Base-by-base conservation (phyloP, 2,888 invertebrate genomes). In the Scaptodrosophila latifasciaeformis region DNA sequence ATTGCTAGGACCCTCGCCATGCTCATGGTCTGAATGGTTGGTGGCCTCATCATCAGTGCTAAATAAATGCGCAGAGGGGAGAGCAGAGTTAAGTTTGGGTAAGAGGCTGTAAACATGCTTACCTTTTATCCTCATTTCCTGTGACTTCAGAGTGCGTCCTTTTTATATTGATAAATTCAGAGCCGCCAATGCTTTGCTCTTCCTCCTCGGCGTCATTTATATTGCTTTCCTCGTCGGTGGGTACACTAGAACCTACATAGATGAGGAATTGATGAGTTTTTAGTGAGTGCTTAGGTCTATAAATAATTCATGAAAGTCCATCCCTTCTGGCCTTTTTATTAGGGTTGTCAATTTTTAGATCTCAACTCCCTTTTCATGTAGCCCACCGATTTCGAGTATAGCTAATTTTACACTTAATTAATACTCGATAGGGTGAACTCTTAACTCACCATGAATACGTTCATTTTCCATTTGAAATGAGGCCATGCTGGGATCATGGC, bases 401-500 rank as follows among this genome's bases (percentile, higher is more conserved):
- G n/a, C n/a, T n/a, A n/a, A n/a, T n/a, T n/a, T n/a, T n/a, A n/a
- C n/a, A n/a, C n/a, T n/a, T n/a, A n/a, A n/a, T n/a, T n/a, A n/a
- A n/a, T n/a, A n/a, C n/a, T n/a, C n/a, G n/a, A n/a, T n/a, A n/a
- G n/a, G n/a, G n/a, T n/a, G n/a, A n/a, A n/a, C n/a, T n/a, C n/a
- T n/a, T n/a, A n/a, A n/a, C 82, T 80, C 61, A 86, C 86, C 86
- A 54, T 84, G 83, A 47, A 86, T 68, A 12, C 86, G 76, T 42
- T 86, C 85, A 43, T 86, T 82, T 51, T 86, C 87, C 69, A 83
- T 72, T 77, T 85, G 83, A 75, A 91, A 92, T 0, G 89, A 88
- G 15, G 89, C 90, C 82, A 92, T 84, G 31, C 89, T 88, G 0
- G 92, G 91, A 83, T 92, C 92, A 65, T 89, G 88, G 55, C 91